Base-by-base conservation (phyloP, 2,797 vertebrate genomes). In the Diglossa cyanea region DNA sequence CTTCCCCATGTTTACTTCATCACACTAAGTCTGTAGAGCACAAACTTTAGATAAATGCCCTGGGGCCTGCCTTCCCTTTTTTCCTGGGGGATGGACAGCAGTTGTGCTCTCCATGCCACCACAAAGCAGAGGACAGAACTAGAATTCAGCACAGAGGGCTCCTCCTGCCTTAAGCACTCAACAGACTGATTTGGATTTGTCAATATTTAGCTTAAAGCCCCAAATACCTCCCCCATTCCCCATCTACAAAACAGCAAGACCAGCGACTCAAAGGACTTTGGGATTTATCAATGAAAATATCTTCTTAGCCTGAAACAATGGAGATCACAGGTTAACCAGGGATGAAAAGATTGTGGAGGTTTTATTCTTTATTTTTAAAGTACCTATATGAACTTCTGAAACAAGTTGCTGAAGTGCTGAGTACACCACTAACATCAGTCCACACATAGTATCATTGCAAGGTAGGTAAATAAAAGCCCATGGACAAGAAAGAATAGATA, bases 261-360 rank as follows among this genome's bases (percentile, higher is more conserved):
- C 16, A n/a, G 30, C 8, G 7, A 44, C 25, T 67, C 50, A 53
- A 44, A 78, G 13, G 63, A 44, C 30, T 73, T 17, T 5, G 24
- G 9, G 33, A 92, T 86, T 77, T 70, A 84, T 16, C 16, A 33
- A 35, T 35, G 35, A 35, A 90, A 88, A 17, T 72, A 67, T 25
- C 85, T 81, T 86, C 14, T 72, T 8, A 61, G 40, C 6, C 21
- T 87, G 26, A 87, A 81, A 88, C 13, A 16, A 54, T 3, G 9
- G 53, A 66, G 40, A 18, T 45, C 18, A 70, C 7, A 17, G 5
- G 30, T 66, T 47, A 91, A 65, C 8, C 9, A 58, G 3, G 10
- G 24, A 60, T 55, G 9, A 62, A 78, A 65, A 87, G 6, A 75
- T 0, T 4, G 3, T n/a, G 7, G 1, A 0, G 3, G 2, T 0